phyloP scores from a whole-genome alignment of 2,113 vertebrate species.

The Ochotona curzoniae region DNA sequence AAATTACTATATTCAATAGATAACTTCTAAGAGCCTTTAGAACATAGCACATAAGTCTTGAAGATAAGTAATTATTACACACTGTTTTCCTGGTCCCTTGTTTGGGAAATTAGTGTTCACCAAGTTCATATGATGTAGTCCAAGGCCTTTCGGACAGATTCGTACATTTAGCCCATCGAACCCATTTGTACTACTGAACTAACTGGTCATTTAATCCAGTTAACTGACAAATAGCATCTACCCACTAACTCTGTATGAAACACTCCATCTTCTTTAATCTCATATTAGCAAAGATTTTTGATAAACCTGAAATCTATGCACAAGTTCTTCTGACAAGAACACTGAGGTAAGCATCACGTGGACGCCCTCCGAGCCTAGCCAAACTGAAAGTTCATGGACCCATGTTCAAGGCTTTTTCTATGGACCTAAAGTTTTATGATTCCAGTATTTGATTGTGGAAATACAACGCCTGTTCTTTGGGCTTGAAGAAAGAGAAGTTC shows the following conservation, averaged over 20 bases:
- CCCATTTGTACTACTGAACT: not conserved
- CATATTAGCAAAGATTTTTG: not conserved
- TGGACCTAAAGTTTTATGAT: not conserved
- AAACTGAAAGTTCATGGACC: not conserved
- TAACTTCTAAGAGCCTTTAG: not conserved
- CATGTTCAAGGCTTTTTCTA: not conserved
- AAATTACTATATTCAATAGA: slow-evolving; percentile 14
- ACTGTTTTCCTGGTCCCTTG: not conserved
- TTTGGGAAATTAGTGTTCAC: not conserved
- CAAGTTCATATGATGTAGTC: not conserved
- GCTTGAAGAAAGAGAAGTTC: not conserved
- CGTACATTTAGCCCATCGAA: not conserved
- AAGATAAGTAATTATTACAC: not conserved
- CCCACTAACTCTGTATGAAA: not conserved
- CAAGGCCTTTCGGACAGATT: not conserved
- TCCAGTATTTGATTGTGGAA: not conserved
- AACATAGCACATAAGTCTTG: not conserved
- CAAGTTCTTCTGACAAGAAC: not conserved
- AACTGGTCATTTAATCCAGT: slow-evolving; percentile 31
- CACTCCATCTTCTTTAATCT: not conserved
- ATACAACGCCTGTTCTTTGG: not conserved
- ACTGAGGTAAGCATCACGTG: not conserved
- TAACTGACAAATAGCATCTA: slow-evolving; percentile 31
- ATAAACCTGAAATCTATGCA: not conserved
- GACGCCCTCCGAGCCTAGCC: not conserved